phyloP scores from a whole-genome alignment of 2,797 vertebrate genomes.

The Rhinichthys osculus region DNA sequence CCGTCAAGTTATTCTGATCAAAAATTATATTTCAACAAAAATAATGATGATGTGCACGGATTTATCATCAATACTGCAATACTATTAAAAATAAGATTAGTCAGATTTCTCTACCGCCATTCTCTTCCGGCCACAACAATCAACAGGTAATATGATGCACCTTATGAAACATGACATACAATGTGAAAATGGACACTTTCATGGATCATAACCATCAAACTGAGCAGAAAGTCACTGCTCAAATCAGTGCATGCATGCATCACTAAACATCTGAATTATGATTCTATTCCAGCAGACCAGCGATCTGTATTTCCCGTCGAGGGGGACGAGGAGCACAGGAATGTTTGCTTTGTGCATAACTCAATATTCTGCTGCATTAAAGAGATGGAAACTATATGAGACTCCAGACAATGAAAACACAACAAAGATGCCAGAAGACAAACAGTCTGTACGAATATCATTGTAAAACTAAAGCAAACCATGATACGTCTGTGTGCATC shows the following conservation, averaged over 20 bases:
- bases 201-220: too few relatives aligned
- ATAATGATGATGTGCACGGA: too few relatives aligned
- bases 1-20: not conserved
- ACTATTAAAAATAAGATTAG: not conserved
- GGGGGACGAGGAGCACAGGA: not conserved
- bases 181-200: too few relatives aligned
- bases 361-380: constrained; percentile 24
- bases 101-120: not conserved
- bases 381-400: constrained; percentile 3
- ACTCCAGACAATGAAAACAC: constrained; percentile 3
- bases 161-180: not conserved
- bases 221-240: not conserved
- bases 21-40: too few relatives aligned
- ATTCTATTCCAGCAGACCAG: not conserved
- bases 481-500: not conserved
- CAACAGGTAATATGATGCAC: not conserved
- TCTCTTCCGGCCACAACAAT: not conserved
- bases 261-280: not conserved
- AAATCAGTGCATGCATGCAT: not conserved
- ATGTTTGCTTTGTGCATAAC: constrained; percentile 22
- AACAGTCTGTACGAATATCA: not conserved
- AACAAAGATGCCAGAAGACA: not conserved
- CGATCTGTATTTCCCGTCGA: not conserved
- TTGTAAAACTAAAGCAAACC: too few relatives aligned
- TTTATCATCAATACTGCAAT: not conserved